Conservation (phyloP, 2,113 vertebrate species). For the Prolemur simus region DNA sequence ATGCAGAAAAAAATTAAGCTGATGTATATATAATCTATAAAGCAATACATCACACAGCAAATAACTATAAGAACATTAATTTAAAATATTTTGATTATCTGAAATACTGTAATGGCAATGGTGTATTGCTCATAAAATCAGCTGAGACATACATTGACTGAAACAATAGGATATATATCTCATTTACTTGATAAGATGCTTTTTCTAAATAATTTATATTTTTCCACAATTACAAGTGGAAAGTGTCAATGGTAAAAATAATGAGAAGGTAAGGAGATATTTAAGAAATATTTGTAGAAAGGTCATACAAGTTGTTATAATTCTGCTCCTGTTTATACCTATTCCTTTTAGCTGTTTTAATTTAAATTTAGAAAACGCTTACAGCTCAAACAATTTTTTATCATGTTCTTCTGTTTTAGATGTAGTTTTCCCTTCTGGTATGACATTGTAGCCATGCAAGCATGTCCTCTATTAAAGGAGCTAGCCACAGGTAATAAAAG, state of each 20-base stretch:
- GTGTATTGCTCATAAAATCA: not conserved
- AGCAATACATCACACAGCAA: not conserved
- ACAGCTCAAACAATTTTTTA: not conserved
- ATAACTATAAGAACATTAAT: not conserved
- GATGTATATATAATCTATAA: not conserved
- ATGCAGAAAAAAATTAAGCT: not conserved
- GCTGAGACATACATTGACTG: not conserved
- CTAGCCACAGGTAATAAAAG: not conserved
- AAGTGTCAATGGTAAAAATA: not conserved
- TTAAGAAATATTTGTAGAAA: not conserved
- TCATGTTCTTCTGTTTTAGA: not conserved
- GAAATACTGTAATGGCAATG: not conserved
- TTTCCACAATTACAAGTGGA: not conserved
- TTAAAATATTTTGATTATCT: not conserved
- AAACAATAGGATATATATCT: not conserved
- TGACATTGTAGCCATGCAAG: not conserved
- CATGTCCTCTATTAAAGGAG: not conserved
- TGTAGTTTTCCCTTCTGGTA: not conserved
- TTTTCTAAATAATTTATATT: not conserved
- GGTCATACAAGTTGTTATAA: not conserved
- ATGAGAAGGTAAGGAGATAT: not conserved
- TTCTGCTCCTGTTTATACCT: not conserved
- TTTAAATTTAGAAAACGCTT: not conserved
- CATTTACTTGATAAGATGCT: not conserved
- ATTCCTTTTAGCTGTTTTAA: not conserved